These are phyloP conservation scores for Brachionus manjavacas DNA, from an alignment of 1,140 invertebrate species.

Conservation along the genomic window DNA sequence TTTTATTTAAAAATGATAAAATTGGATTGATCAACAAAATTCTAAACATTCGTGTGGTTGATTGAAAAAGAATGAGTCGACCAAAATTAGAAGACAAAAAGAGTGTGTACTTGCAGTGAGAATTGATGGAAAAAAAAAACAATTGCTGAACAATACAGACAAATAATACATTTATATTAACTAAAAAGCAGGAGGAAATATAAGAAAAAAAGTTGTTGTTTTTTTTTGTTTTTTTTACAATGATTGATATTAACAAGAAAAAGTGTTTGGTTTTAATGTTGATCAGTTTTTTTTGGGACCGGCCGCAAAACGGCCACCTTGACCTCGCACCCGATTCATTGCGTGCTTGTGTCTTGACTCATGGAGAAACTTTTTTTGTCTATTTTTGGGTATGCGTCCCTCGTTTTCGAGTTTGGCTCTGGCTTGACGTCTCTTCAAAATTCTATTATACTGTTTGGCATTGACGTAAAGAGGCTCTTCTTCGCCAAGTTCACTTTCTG, in stretches of 20 bases:
- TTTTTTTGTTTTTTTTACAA: not conserved
- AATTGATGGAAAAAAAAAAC: not conserved
- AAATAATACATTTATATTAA: not conserved
- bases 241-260: not conserved
- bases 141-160: not conserved
- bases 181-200: not conserved
- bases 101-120: not conserved
- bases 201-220: not conserved
- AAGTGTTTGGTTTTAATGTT: not conserved
- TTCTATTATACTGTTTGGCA: slow-evolving; percentile 74
- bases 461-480: slow-evolving; percentile 86
- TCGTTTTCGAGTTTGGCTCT: slow-evolving; percentile 54
- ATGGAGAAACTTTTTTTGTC: slow-evolving; percentile 91
- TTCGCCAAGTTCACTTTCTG: not conserved
- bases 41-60: not conserved
- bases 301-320: slow-evolving; percentile 78
- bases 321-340: slow-evolving; percentile 90
- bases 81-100: not conserved
- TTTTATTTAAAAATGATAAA: not conserved
- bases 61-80: not conserved
- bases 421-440: slow-evolving; percentile 55
- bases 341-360: slow-evolving; percentile 94
- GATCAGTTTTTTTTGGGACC: slow-evolving; percentile 23
- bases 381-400: slow-evolving; percentile 90
- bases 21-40: not conserved